Percentiles rank a stretch among this genome's conserved stretches.
phyloP scores from a whole-genome alignment of 2,113 vertebrate species.

The Arvicanthis niloticus region DNA sequence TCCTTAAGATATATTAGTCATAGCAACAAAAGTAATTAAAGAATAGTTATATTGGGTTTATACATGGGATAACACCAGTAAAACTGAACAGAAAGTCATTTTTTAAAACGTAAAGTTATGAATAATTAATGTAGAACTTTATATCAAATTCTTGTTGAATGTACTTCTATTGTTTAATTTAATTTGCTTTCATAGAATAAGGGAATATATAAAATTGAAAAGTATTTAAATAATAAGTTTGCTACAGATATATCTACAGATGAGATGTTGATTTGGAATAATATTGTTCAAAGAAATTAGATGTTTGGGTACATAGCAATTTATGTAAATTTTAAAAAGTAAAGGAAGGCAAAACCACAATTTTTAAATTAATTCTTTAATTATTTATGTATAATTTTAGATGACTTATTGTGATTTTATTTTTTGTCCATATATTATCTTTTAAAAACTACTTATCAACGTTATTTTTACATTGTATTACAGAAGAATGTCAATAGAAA shows the following conservation, averaged over 20 bases:
- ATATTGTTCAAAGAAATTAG: not conserved
- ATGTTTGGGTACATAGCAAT: not conserved
- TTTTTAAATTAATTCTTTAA: not conserved
- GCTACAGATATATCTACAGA: not conserved
- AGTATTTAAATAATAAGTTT: not conserved
- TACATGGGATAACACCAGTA: not conserved
- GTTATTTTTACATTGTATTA: not conserved
- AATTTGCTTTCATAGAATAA: not conserved
- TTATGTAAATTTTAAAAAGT: not conserved
- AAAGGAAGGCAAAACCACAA: not conserved
- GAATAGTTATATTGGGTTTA: not conserved
- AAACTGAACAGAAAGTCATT: not conserved
- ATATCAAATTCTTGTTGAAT: not conserved
- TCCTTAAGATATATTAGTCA: not conserved
- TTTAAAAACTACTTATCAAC: not conserved
- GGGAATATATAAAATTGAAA: not conserved
- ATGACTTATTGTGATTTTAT: not conserved
- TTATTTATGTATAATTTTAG: not conserved
- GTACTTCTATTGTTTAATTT: not conserved
- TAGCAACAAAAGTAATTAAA: not conserved
- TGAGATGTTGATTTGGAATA: not conserved
- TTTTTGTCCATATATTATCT: not conserved
- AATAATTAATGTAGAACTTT: not conserved
- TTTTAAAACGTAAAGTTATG: not conserved
- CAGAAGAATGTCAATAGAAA: conserved; percentile 1